Evolutionary conservation across 2,888 invertebrate species (phyloP), one percentile per base, ranked within the genome.

Genomic region (Steinernema scapterisci): DNA sequence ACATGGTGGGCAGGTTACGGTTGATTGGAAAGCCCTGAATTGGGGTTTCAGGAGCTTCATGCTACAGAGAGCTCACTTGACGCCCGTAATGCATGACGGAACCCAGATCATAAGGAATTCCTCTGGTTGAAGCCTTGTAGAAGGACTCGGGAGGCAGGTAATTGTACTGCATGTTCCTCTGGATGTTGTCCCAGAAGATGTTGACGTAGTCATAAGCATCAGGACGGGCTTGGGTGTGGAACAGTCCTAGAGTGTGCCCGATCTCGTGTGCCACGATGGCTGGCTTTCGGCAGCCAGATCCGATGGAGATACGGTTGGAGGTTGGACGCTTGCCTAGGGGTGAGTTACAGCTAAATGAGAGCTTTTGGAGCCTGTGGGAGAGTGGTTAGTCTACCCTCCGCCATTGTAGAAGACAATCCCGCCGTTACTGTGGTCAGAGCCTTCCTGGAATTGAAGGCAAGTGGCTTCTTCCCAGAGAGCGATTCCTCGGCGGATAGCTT

Each of bases 101-200:
- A 75, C 83, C 81, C 70, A 81, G 71, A 75, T 83, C 83, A 72
- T 83, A 83, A 0, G 81, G 81, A 70, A 81, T 81, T 1, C 78
- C 78, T 11, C 16, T 2, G 23, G 54, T 54, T 5, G 21, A 3
- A 19, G 54, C 23, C 1, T 21, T 2, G 5, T 25, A 2, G 5
- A 3, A 19, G 54, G 54, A 9, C 5, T 19, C 5, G 5, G 54
- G 23, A 1, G 21, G 25, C 3, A 19, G 21, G 13, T 19, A 54
- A 23, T 54, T 54, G 21, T 54, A 25, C 25, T 11, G 11, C 23
- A 23, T 16, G 13, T 2, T 21, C 21, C 5, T 19, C 6, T 54
- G 11, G 21, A 54, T 54, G 54, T 19, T 25, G 13, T 54, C 13
- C 23, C 21, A 54, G 23, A 23, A 23, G 23, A 54, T 25, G 6